A percentile compares a stretch with the other conserved stretches of the same genome.
Conservation (phyloP, 2,888 invertebrate genomes). For the Macrosoma leucophasiata region DNA sequence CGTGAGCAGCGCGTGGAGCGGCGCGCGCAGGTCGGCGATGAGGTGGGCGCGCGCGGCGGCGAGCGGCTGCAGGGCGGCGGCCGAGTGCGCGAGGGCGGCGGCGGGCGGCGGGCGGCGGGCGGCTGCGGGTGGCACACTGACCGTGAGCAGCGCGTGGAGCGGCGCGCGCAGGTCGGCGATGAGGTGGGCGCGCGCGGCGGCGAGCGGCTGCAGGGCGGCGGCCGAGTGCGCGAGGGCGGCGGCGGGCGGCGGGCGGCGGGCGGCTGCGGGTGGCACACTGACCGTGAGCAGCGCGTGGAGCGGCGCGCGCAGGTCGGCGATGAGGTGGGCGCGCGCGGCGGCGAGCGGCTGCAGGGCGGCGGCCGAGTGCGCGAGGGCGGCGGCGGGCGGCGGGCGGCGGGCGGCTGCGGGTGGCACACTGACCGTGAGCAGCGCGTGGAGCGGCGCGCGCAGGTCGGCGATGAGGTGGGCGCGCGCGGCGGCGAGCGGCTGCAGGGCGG, state of each 20-base stretch:
- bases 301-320: slow-evolving; percentile 13
- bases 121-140: slow-evolving; percentile 34
- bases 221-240: slow-evolving; percentile 36
- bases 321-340: slow-evolving; percentile 43
- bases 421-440: slow-evolving; percentile 25
- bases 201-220: slow-evolving; percentile 17
- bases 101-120: slow-evolving; percentile 3
- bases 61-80: slow-evolving; percentile 9
- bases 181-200: slow-evolving; percentile 21
- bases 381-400: slow-evolving; percentile 28
- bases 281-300: slow-evolving; percentile 11
- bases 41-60: slow-evolving; percentile 17
- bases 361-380: slow-evolving; percentile 43
- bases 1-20: too few relatives aligned
- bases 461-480: slow-evolving; percentile 43
- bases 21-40: slow-evolving; percentile 28
- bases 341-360: slow-evolving; percentile 17
- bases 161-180: slow-evolving; percentile 21
- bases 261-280: slow-evolving; percentile 32
- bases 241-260: slow-evolving; percentile 28
- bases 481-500: slow-evolving; percentile 15
- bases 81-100: slow-evolving; percentile 42
- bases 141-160: slow-evolving; percentile 18
- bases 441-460: slow-evolving; percentile 19
- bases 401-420: slow-evolving; percentile 24